A percentile compares a stretch with the other conserved stretches of the same genome.
Evolutionary conservation across 2,888 invertebrate genomes (phyloP).

Genomic region (Blastobasis lacticolella): DNA sequence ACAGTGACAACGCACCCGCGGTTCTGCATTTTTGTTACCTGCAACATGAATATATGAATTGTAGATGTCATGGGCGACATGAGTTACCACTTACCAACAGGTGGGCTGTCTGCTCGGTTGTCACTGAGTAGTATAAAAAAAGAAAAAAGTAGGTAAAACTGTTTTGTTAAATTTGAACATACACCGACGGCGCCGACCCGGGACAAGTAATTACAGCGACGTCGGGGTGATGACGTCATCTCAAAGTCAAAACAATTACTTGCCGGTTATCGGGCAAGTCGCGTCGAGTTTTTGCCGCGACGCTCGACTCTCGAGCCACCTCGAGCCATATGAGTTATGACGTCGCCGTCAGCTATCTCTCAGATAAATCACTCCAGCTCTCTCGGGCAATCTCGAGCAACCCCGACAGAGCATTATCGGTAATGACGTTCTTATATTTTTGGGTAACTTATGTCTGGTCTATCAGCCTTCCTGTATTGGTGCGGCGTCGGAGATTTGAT

Average conservation of each 20-base stretch:
- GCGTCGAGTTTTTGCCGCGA: slow-evolving; percentile 39
- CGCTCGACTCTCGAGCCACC: slow-evolving; percentile 10
- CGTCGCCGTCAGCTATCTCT: slow-evolving; percentile 44
- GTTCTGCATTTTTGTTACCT: too few species aligned
- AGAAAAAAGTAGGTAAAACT: too few species aligned
- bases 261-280: slow-evolving; percentile 35
- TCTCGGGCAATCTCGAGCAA: slow-evolving; percentile 26
- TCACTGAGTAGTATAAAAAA: too few species aligned
- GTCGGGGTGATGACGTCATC: slow-evolving; percentile 10
- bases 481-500: too few species aligned
- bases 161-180: too few species aligned
- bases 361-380: slow-evolving; percentile 43
- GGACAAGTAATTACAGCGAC: slow-evolving; percentile 1
- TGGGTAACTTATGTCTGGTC: slow-evolving; percentile 20
- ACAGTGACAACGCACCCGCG: too few species aligned
- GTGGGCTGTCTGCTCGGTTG: too few species aligned
- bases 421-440: slow-evolving; percentile 38
- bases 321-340: slow-evolving; percentile 48
- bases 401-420: slow-evolving; percentile 31
- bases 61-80: too few species aligned
- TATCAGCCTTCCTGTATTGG: not conserved
- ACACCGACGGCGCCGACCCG: too few species aligned
- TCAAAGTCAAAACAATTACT: slow-evolving; percentile 44
- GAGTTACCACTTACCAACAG: too few species aligned
- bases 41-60: too few species aligned